These are phyloP conservation scores for Zingel zingel DNA, from an alignment of 2,113 vertebrate genomes.

Conservation along the genomic window DNA sequence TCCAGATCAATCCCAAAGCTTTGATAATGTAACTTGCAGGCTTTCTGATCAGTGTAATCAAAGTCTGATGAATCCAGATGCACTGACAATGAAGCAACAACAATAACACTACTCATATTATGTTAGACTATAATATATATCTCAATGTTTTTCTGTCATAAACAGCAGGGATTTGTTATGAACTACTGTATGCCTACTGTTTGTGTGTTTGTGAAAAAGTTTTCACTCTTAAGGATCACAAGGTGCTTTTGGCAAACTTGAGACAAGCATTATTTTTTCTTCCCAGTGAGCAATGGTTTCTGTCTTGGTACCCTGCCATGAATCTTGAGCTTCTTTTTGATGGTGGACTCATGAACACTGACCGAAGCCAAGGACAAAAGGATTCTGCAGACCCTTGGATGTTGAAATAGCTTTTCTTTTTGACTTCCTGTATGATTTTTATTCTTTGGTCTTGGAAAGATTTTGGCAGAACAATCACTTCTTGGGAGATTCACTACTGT, in stretches of 20 bases:
- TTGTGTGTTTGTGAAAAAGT: slow-evolving; percentile 37
- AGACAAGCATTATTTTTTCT: slow-evolving; percentile 33
- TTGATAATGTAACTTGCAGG: slow-evolving; percentile 15
- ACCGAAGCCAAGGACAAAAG: slow-evolving; percentile 47
- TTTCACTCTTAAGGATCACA: slow-evolving; percentile 27
- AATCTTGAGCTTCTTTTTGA: slow-evolving; percentile 42
- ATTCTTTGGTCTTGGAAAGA: slow-evolving; percentile 24
- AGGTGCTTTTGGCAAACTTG: slow-evolving; percentile 35
- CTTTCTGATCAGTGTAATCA: slow-evolving; percentile 4
- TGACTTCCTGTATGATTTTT: slow-evolving; percentile 47
- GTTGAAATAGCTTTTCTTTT: slow-evolving; percentile 31
- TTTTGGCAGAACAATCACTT: slow-evolving; percentile 53
- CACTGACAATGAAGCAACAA: slow-evolving; percentile 6
- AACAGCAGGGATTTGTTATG: slow-evolving; percentile 20
- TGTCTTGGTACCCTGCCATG: slow-evolving; percentile 40
- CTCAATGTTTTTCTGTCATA: slow-evolving; percentile 15
- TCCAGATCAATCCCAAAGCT: not conserved
- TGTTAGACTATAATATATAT: not conserved
- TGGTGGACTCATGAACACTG: slow-evolving; percentile 31
- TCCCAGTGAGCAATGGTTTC: slow-evolving; percentile 36
- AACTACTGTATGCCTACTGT: not conserved
- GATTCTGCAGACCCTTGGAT: slow-evolving; percentile 9
- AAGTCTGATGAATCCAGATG: slow-evolving; percentile 13
- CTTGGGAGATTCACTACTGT: slow-evolving; percentile 59
- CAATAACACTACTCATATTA: not conserved